Percentiles rank a stretch among this genome's conserved stretches.
Evolutionary conservation across 2,797 vertebrate genomes (phyloP).

Genomic region (Channa striata): DNA sequence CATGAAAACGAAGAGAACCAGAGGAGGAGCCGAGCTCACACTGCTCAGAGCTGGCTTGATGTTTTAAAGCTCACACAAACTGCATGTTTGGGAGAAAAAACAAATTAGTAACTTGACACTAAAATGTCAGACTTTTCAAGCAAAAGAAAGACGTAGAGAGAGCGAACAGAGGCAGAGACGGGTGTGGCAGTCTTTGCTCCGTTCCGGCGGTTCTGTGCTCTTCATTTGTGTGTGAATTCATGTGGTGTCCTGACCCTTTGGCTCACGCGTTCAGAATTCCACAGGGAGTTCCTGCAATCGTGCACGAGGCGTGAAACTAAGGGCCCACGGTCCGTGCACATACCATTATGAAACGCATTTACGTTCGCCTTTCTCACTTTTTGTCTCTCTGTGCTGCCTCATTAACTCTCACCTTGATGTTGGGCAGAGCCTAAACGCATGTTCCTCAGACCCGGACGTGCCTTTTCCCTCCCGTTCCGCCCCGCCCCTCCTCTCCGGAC

Average conservation of each 20-base stretch:
- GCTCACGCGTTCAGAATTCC: conserved; percentile 63
- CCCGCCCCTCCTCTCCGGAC: no score
- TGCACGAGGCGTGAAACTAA: conserved; percentile 62
- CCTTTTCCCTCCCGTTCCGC: conserved; percentile 27
- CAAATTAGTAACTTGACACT: conserved; percentile 17
- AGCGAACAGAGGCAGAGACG: conserved; percentile 1
- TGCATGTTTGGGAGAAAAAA: conserved; percentile 67
- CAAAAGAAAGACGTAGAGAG: not conserved
- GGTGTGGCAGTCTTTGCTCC: conserved; percentile 14
- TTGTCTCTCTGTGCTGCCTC: conserved; percentile 39
- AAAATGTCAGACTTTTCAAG: conserved; percentile 19
- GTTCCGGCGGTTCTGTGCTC: conserved; percentile 47
- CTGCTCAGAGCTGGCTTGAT: conserved; percentile 58
- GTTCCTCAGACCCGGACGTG: conserved; percentile 59
- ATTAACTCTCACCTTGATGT: conserved; percentile 20
- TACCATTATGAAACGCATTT: not conserved
- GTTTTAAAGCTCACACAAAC: conserved; percentile 61
- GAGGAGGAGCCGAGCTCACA: conserved; percentile 26
- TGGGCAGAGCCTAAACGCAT: conserved; percentile 7
- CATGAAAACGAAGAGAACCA: conserved; percentile 51
- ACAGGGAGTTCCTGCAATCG: conserved; percentile 10
- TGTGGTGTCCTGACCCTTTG: conserved; percentile 43
- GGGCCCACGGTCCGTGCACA: conserved; percentile 54
- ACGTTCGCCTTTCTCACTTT: conserved; percentile 6
- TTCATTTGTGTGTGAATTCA: conserved; percentile 16